A percentile compares a stretch with the other conserved stretches of the same genome.
These are phyloP conservation scores for Zaprionus lineosus DNA, from an alignment of 2,888 invertebrate species.

Conservation along the genomic window DNA sequence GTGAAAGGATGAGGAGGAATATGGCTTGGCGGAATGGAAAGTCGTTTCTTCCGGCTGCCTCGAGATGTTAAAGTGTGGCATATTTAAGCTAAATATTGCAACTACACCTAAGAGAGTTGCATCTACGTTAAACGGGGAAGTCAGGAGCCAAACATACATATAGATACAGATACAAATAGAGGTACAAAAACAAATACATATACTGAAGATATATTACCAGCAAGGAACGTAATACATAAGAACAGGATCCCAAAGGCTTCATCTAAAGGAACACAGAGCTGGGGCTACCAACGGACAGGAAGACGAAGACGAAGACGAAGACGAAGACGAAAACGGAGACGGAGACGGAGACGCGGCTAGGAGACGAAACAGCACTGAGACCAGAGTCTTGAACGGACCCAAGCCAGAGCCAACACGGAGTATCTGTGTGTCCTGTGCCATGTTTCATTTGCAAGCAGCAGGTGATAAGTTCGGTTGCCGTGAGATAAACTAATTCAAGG, in stretches of 20 bases:
- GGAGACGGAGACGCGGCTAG: not conserved
- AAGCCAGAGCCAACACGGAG: not conserved
- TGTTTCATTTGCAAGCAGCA: slow-evolving; percentile 42
- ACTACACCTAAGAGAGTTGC: slow-evolving; percentile 49
- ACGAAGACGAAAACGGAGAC: not conserved
- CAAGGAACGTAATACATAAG: slow-evolving; percentile 18
- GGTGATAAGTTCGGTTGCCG: slow-evolving; percentile 63
- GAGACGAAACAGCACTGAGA: no score
- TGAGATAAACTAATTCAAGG: slow-evolving; percentile 61
- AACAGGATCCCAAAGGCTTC: slow-evolving; percentile 7
- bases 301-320: slow-evolving; percentile 15
- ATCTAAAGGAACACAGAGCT: slow-evolving; percentile 21
- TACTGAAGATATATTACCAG: slow-evolving; percentile 8
- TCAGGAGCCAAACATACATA: no score
- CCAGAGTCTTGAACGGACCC: no score
- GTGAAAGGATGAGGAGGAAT: slow-evolving; percentile 30
- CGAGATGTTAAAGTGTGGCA: slow-evolving; percentile 60
- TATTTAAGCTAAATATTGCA: slow-evolving; percentile 71
- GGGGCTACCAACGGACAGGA: not conserved
- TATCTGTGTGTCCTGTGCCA: slow-evolving; percentile 14
- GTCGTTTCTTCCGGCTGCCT: slow-evolving; percentile 36
- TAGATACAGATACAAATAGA: no score
- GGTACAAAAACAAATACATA: slow-evolving; percentile 15
- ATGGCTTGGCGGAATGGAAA: slow-evolving; percentile 6
- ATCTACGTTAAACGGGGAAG: slow-evolving; percentile 22